Conservation (phyloP, 1,140 invertebrate genomes). For the Tenebrio molitor region DNA sequence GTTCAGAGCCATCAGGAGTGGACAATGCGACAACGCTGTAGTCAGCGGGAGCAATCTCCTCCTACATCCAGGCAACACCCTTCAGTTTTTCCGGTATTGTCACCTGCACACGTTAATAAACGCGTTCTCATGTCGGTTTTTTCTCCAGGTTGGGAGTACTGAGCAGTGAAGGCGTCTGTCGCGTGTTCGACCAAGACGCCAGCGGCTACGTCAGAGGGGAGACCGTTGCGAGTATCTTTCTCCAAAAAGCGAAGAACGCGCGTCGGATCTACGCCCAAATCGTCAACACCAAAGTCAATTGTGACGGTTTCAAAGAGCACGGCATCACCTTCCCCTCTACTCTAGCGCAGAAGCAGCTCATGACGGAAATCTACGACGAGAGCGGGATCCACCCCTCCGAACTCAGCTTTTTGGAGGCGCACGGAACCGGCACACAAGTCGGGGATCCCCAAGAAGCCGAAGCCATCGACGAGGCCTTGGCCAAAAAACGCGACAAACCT, state of each 20-base stretch:
- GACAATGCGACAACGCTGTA: constrained; percentile 88
- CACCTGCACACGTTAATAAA: no score
- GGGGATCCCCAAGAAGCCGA: constrained; percentile 91
- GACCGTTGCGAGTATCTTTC: constrained; percentile 81
- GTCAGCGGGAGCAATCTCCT: constrained; percentile 88
- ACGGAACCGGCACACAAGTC: constrained; percentile 87
- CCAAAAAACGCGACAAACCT: constrained; percentile 75
- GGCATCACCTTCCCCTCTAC: constrained; percentile 94
- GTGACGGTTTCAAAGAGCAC: constrained; percentile 83
- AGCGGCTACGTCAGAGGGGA: constrained; percentile 83
- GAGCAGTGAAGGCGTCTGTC: constrained; percentile 87
- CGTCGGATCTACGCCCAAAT: constrained; percentile 78
- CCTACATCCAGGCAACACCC: constrained; percentile 85
- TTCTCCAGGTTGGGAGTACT: constrained; percentile 90
- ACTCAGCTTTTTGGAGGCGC: constrained; percentile 91
- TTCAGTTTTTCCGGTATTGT: constrained; percentile 80
- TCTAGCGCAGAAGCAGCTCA: constrained; percentile 81
- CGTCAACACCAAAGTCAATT: constrained; percentile 78
- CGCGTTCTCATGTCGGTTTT: no score
- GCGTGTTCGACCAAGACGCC: constrained; percentile 88
- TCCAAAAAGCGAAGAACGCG: constrained; percentile 87
- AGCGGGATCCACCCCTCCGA: constrained; percentile 78
- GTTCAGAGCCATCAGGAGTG: constrained; percentile 80
- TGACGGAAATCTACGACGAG: constrained; percentile 90
- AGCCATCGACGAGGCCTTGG: constrained; percentile 88